These are phyloP conservation scores for Garrulus glandarius DNA, from an alignment of 2,797 vertebrate genomes.

Conservation along the genomic window DNA sequence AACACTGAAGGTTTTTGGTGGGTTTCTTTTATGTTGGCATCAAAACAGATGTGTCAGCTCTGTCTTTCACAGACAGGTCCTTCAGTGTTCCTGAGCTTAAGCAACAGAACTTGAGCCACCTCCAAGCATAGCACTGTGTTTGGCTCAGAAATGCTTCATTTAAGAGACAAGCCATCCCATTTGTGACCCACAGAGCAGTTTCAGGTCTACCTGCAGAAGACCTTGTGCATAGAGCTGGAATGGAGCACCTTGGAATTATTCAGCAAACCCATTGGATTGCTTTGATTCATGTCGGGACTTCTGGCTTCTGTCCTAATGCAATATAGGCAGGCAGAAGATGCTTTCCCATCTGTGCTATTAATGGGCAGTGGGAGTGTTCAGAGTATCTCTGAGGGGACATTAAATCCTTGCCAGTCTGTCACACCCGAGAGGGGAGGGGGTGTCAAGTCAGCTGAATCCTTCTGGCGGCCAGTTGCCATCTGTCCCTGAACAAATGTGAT, in stretches of 20 bases:
- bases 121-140: background rate
- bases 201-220: background rate
- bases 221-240: background rate
- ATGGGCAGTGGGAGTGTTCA: background rate
- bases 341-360: background rate
- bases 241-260: background rate
- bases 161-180: background rate
- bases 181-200: background rate
- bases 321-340: background rate
- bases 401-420: background rate
- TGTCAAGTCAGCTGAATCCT: background rate
- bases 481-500: background rate
- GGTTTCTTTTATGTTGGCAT: background rate
- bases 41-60: rapidly evolving
- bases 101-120: background rate
- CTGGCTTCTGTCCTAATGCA: background rate
- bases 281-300: background rate
- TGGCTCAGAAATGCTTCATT: background rate
- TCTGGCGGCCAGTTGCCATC: background rate
- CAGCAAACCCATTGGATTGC: background rate
- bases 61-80: background rate
- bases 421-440: background rate
- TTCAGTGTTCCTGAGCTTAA: background rate
- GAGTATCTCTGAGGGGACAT: background rate
- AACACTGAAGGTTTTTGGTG: background rate